Evolutionary conservation across 2,888 invertebrate species (phyloP), one percentile per base, ranked within the genome.

Genomic region (Lampropteryx suffumata): DNA sequence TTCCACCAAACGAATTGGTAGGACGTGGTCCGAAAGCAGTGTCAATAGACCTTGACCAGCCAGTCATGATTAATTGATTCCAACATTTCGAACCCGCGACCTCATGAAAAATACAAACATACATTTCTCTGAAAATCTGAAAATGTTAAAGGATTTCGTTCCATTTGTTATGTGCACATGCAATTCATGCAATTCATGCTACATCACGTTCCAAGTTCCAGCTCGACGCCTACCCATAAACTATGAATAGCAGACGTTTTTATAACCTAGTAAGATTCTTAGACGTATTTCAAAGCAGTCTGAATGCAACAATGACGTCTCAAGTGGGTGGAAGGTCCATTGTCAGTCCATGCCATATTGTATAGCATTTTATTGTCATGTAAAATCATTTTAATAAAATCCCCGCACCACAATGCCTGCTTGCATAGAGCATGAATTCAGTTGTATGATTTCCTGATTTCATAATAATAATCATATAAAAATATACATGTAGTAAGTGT

Each of bases 241-340:
- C 51, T 54, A 52, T 46, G 47, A 43, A 56, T 46, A 46, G 51
- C 46, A 42, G 58, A 61, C 57, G 59, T 61, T 59, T 55, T 55
- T 55, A 63, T 61, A 54, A 32, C 48, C 40, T 51, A 55, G 51
- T 52, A 44, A 59, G 56, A 66, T 61, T 60, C 59, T 57, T 60
- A 57, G 59, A 52, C 55, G 57, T 61, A 49, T 53, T 47, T 44
- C 36, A 14, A 33, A 35, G 33, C 39, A 39, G 11, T 42, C 50
- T 40, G 48, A 39, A 51, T 44, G 55, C 43, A 54, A 58, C 60
- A 61, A 61, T 56, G 55, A 57, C 43, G 53, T 46, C 49, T 36
- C 34, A 40, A 40, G 61, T 59, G 56, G 61, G 61, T 50, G 33
- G 40, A 46, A 50, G 35, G 40, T 27, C 57, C 50, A 61, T 58